Conservation (phyloP, 2,888 invertebrate species). For the Hoplodrina ambigua region DNA sequence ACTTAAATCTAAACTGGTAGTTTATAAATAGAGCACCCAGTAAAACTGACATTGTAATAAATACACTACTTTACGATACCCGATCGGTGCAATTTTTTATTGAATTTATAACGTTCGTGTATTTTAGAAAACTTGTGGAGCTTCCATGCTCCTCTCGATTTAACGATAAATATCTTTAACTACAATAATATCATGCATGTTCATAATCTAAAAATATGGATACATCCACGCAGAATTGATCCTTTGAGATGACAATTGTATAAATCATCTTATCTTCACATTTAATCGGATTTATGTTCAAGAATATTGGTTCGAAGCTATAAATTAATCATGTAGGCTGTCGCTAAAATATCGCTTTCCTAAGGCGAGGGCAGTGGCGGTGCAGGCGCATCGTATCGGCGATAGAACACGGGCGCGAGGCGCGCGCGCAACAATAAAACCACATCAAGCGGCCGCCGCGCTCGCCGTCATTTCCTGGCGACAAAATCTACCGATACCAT, state of each 20-base stretch:
- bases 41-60: slow-evolving; percentile 70
- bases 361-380: slow-evolving; percentile 77
- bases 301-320: slow-evolving; percentile 84
- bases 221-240: slow-evolving; percentile 67
- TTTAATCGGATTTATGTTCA: slow-evolving; percentile 85
- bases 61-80: slow-evolving; percentile 63
- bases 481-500: slow-evolving; percentile 88
- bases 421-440: slow-evolving; percentile 82
- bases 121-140: slow-evolving; percentile 38
- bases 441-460: slow-evolving; percentile 66
- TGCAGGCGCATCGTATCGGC: slow-evolving; percentile 80
- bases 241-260: slow-evolving; percentile 73
- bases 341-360: slow-evolving; percentile 89
- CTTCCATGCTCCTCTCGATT: slow-evolving; percentile 38
- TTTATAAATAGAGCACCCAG: slow-evolving; percentile 72
- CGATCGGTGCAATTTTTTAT: slow-evolving; percentile 60
- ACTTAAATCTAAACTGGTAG: slow-evolving; percentile 69
- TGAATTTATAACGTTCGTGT: slow-evolving; percentile 30
- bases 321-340: slow-evolving; percentile 90
- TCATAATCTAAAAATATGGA: slow-evolving; percentile 50
- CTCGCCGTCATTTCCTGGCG: slow-evolving; percentile 87
- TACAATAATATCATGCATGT: slow-evolving; percentile 39
- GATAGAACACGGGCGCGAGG: slow-evolving; percentile 80
- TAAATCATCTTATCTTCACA: slow-evolving; percentile 87
- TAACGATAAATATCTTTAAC: slow-evolving; percentile 41